Conservation (phyloP, 1,140 invertebrate genomes). For the Bombus sibiricus region DNA sequence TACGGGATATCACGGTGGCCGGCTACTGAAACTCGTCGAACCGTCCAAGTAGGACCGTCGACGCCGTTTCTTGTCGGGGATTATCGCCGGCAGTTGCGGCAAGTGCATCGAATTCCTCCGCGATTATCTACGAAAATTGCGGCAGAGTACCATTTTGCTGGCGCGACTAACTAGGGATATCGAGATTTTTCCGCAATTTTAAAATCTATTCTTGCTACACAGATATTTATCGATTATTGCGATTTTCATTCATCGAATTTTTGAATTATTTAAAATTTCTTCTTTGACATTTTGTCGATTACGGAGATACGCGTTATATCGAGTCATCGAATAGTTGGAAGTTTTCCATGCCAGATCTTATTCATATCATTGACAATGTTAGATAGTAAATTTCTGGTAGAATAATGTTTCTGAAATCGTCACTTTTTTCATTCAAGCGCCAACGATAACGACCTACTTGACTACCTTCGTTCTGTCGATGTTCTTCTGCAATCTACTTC, state of each 20-base stretch:
- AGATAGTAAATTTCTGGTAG: background rate
- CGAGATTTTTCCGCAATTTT: background rate
- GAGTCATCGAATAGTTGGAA: too few species aligned
- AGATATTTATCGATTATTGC: background rate
- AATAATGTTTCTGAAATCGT: background rate
- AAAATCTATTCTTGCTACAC: background rate
- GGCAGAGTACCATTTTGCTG: background rate
- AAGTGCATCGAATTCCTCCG: conserved; percentile 41
- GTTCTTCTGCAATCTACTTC: too few species aligned
- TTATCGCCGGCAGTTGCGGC: conserved; percentile 43
- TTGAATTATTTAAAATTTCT: background rate
- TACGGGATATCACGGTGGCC: conserved; percentile 39
- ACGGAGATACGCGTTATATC: too few species aligned
- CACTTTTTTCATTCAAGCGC: rapidly evolving
- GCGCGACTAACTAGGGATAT: too few species aligned
- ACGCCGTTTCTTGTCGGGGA: conserved; percentile 22
- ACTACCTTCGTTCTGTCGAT: too few species aligned
- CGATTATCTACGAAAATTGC: conserved; percentile 21
- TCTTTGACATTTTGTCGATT: rapidly evolving
- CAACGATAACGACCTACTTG: too few species aligned
- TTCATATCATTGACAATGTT: too few species aligned
- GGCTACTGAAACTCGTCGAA: conserved; percentile 47
- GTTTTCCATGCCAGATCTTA: too few species aligned
- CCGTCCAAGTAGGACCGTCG: conserved; percentile 51
- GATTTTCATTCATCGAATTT: background rate